A percentile compares a stretch with the other conserved stretches of the same genome.
phyloP scores from a whole-genome alignment of 1,140 invertebrate genomes.

The Ceratosolen solmsi region DNA sequence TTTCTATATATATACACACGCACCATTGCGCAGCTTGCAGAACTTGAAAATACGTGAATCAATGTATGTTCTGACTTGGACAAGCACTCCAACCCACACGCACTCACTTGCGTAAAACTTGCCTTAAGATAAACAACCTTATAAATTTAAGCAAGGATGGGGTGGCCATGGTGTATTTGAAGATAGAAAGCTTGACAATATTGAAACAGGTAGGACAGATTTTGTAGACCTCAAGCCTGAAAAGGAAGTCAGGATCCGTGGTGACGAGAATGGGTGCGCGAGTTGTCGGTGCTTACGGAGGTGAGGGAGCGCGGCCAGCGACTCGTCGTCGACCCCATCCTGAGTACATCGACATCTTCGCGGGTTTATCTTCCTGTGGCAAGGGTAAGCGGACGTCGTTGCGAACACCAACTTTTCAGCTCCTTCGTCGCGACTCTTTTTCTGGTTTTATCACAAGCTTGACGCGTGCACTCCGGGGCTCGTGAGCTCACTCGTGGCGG shows the following conservation, averaged over 20 bases:
- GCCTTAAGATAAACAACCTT: no score
- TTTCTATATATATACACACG: no score
- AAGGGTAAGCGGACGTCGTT: not conserved
- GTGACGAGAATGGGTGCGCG: not conserved
- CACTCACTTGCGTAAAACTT: no score
- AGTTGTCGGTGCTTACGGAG: not conserved
- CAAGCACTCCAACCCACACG: no score
- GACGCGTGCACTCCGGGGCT: conserved; percentile 2
- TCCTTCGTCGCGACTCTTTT: not conserved
- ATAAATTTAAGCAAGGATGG: not conserved
- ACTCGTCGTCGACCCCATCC: not conserved
- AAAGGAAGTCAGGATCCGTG: not conserved
- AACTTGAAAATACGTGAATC: no score
- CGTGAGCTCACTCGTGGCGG: conserved; percentile 3
- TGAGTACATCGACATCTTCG: not conserved
- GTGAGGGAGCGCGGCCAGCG: not conserved
- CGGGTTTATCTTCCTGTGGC: not conserved
- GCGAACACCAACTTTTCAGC: not conserved
- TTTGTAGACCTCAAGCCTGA: no score
- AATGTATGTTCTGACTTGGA: no score
- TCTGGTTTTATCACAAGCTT: not conserved
- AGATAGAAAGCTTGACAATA: no score
- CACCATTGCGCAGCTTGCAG: no score
- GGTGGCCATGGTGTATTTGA: no score
- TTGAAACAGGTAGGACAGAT: no score